Percentiles rank a stretch among this genome's conserved stretches.
Evolutionary conservation across 2,888 invertebrate genomes (phyloP).

Genomic region (Arge pagana): DNA sequence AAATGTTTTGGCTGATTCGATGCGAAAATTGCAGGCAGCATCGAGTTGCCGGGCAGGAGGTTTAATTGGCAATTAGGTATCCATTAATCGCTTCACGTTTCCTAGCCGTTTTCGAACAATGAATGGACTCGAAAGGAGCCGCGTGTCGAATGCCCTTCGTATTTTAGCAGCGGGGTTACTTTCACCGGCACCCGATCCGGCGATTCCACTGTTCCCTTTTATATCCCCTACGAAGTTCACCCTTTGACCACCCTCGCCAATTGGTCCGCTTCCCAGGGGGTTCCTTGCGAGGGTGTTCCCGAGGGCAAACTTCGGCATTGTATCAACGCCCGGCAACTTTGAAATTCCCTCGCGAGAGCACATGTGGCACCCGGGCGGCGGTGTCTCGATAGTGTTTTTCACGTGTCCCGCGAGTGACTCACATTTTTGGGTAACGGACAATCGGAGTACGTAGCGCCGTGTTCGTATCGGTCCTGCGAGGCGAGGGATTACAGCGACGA

Average conservation of each 20-base stretch:
- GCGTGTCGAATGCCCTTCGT: too few relatives aligned
- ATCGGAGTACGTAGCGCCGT: not conserved
- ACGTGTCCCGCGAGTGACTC: too few relatives aligned
- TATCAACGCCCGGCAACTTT: slow-evolving; percentile 5
- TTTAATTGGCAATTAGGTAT: not conserved
- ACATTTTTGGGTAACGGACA: slow-evolving; percentile 10
- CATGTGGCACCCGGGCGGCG: slow-evolving; percentile 13
- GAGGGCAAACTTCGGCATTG: not conserved
- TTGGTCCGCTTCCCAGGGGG: slow-evolving; percentile 17
- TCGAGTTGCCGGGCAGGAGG: too few relatives aligned
- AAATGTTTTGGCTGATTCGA: too few relatives aligned
- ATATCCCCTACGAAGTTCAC: slow-evolving; percentile 1
- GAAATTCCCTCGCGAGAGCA: slow-evolving; percentile 22
- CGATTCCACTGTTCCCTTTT: slow-evolving; percentile 4
- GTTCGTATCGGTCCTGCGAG: not conserved
- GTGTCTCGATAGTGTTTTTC: too few relatives aligned
- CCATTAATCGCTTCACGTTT: slow-evolving; percentile 1
- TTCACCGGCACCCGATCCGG: too few relatives aligned
- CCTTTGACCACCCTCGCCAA: slow-evolving; percentile 15
- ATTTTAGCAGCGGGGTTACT: too few relatives aligned
- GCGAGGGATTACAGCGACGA: not conserved
- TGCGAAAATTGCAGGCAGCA: too few relatives aligned
- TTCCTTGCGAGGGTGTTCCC: too few relatives aligned
- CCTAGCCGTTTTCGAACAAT: not conserved
- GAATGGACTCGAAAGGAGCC: not conserved